These are phyloP conservation scores for Orchestes rusci DNA, from an alignment of 2,888 invertebrate species.

Conservation along the genomic window DNA sequence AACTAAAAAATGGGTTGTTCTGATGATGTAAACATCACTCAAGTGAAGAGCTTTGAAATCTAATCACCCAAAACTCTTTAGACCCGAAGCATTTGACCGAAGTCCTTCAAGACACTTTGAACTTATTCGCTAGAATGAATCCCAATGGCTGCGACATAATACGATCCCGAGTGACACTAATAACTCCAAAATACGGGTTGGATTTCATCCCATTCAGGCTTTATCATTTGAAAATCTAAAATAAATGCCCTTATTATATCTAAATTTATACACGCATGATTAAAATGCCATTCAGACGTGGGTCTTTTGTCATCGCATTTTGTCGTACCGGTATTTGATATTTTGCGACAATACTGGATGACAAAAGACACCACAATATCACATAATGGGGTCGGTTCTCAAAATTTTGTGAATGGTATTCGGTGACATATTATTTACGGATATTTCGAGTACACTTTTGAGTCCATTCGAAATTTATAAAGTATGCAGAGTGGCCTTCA, in stretches of 20 bases:
- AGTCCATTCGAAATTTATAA: too few relatives aligned
- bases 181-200: slow-evolving; percentile 31
- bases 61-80: too few relatives aligned
- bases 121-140: slow-evolving; percentile 18
- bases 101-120: slow-evolving; percentile 29
- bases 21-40: too few relatives aligned
- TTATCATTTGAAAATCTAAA: slow-evolving; percentile 36
- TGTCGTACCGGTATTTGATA: slow-evolving; percentile 32
- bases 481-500: too few relatives aligned
- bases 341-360: slow-evolving; percentile 36
- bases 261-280: slow-evolving; percentile 15
- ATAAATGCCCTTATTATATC: slow-evolving; percentile 24
- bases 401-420: slow-evolving; percentile 7
- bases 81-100: slow-evolving; percentile 31
- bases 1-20: too few relatives aligned
- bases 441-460: too few relatives aligned
- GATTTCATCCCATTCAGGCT: slow-evolving; percentile 30
- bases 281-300: slow-evolving; percentile 11
- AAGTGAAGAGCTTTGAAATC: too few relatives aligned
- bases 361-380: slow-evolving; percentile 31
- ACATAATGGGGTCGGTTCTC: slow-evolving; percentile 14
- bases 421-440: too few relatives aligned
- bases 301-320: slow-evolving; percentile 13
- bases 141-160: slow-evolving; percentile 18
- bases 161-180: slow-evolving; percentile 28